Percentiles rank a stretch among this genome's conserved stretches.
These are phyloP conservation scores for Solenodon paradoxus DNA, from an alignment of 2,113 vertebrate genomes.

Conservation along the genomic window DNA sequence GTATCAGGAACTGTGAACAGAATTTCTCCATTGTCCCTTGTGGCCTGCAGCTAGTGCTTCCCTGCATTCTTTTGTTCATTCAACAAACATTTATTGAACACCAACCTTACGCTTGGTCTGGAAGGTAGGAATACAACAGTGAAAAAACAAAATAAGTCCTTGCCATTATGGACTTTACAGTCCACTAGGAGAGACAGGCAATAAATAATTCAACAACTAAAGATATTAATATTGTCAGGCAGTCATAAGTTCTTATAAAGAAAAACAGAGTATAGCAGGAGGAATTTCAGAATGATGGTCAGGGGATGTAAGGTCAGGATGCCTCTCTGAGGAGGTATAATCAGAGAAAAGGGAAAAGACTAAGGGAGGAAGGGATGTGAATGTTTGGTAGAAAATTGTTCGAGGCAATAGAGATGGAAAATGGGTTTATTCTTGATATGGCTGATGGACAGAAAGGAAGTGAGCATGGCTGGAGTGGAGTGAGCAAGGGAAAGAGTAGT, in stretches of 20 bases:
- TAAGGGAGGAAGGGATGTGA: background rate
- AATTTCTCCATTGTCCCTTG: background rate
- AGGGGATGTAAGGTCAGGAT: background rate
- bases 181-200: background rate
- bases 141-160: background rate
- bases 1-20: background rate
- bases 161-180: background rate
- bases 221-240: background rate
- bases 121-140: background rate
- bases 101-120: background rate
- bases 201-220: conserved; percentile 26
- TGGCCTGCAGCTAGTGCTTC: background rate
- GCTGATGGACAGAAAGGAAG: background rate
- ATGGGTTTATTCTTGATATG: background rate
- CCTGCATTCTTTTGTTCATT: background rate
- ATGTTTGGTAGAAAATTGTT: background rate
- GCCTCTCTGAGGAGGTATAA: background rate
- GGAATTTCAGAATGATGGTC: background rate
- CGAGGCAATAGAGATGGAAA: background rate
- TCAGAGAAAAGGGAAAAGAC: background rate
- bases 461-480: background rate
- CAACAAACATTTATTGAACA: conserved; percentile 14
- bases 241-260: background rate
- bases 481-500: background rate
- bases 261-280: background rate